Evolutionary conservation across 2,113 vertebrate genomes (phyloP), one percentile per base, ranked within the genome.

Genomic region (Suncus etruscus): DNA sequence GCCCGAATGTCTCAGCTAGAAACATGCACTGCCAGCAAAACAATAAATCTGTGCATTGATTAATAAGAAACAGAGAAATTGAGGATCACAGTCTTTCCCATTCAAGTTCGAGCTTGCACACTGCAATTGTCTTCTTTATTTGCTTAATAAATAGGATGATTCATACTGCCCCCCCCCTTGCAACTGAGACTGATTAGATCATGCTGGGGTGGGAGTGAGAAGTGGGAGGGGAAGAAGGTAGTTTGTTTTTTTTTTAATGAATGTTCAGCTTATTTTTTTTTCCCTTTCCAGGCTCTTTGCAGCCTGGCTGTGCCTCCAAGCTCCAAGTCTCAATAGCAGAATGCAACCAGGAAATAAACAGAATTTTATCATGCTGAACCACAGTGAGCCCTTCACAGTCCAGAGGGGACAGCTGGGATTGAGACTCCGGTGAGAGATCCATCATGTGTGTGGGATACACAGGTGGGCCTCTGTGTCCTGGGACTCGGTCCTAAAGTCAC

Each of bases 51-150:
- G 4, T 70, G 11, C 3, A n/a, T 20, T 31, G 74, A 82, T 83
- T 92, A 86, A 70, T 80, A 75, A 86, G 86, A 92, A 87, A 74
- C 24, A 92, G 79, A 78, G 93, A 93, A 93, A 91, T 25, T 20
- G 90, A 1, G 0, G 95, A 86, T 10, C 27, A 51, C 58, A 12
- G 70, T 86, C 73, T 50, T 2, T 80, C 91, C 88, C 82, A 92
- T 75, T 97, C 51, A 81, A 83, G 65, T 48, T 32, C 29, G 83
- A 72, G 48, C 86, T 51, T 89, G 70, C 25, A 70, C 80, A 91
- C 65, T 88, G 78, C 58, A 75, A 75, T n/a, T 39, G 1, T 86
- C 70, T 65, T 91, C 65, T 47, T 58, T 82, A 68, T 74, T 91
- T 86, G 75, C 69, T 95, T 45, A 93, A 74, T 82, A 94, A 92